Base-by-base conservation (phyloP, 2,797 vertebrate species). In the Carcharodon carcharias region DNA sequence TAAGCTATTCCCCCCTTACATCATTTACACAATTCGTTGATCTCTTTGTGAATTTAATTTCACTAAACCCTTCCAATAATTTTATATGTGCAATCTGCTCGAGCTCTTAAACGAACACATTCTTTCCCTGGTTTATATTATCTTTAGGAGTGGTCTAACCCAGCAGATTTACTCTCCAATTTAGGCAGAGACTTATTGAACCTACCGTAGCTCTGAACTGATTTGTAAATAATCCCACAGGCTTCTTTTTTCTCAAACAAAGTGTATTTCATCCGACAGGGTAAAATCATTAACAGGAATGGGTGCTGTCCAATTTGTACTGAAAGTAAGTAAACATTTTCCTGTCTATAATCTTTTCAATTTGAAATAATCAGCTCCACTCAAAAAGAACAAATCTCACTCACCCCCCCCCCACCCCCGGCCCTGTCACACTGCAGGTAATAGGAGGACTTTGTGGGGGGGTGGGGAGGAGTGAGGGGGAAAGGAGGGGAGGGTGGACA, bases 261-360 rank as follows among this genome's bases (percentile, higher is more conserved):
- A 77, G 16, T 80, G 56, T 88, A 40, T 97, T 97, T 96, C 97
- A 97, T 96, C 96, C 96, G 97, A 96, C 98, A 99, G 99, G 99
- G 99, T 97, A 99, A 99, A 98, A 99, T 99, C 97, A 98, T 99
- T 97, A 99, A 99, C 98, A 98, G 99, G 97, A 99, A 99, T 96
- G 99, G 99, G 98, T 99, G 99, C 98, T 99, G 99, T 97, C 99
- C 99, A 58, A 99, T 99, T 97, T 99, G 99, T 98, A 99, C 99
- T 98, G 99, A 99, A 99, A 99, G 99, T 99, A 98, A 99, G 99
- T 99, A 98, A 31, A 8, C 26, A 8, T 31, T 23, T 54, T 45
- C 35, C 61, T 1, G n/a, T 61, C 35, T 61, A 58, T 89, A 28
- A 89, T 89, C 56, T 45, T 89, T 35, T 28, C 56, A 89, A 50